Percentiles rank a stretch among this genome's conserved stretches.
Evolutionary conservation across 1,140 invertebrate species (phyloP).

Genomic region (Archivesica marissinica): DNA sequence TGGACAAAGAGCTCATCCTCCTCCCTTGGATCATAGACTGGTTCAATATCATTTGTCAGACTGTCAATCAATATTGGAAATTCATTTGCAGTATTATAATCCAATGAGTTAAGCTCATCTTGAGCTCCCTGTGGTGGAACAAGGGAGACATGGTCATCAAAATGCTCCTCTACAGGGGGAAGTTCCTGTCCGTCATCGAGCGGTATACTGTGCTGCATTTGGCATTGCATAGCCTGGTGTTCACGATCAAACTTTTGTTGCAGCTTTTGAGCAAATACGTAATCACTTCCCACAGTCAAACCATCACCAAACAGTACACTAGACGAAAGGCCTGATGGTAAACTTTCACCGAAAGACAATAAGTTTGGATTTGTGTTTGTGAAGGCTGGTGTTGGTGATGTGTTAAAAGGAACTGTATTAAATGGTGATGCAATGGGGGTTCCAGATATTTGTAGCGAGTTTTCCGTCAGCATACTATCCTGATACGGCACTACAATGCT

Average conservation of each 20-base stretch:
- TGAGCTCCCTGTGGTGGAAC: not conserved
- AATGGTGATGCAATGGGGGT: not conserved
- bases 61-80: slow-evolving; percentile 1
- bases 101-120: not conserved
- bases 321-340: slow-evolving; percentile 19
- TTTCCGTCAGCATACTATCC: not conserved
- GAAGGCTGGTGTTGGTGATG: not conserved
- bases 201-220: not conserved
- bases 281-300: not conserved
- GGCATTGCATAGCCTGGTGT: slow-evolving; percentile 4
- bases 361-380: not conserved
- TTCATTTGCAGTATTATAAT: not conserved
- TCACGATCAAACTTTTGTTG: slow-evolving; percentile 32
- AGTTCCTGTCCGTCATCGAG: not conserved
- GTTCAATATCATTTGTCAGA: not conserved
- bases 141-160: not conserved
- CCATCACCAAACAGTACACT: slow-evolving; percentile 48
- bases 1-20: not conserved
- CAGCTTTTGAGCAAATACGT: slow-evolving; percentile 34
- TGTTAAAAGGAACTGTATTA: not conserved
- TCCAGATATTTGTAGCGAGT: slow-evolving; percentile 5
- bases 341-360: slow-evolving; percentile 10
- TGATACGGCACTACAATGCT: slow-evolving; percentile 38
- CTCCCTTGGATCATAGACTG: slow-evolving; percentile 1
- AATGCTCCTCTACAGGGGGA: slow-evolving; percentile 1